A percentile compares a stretch with the other conserved stretches of the same genome.
Conservation (phyloP, 2,797 vertebrate species). For the Premnoplex brunnescens region DNA sequence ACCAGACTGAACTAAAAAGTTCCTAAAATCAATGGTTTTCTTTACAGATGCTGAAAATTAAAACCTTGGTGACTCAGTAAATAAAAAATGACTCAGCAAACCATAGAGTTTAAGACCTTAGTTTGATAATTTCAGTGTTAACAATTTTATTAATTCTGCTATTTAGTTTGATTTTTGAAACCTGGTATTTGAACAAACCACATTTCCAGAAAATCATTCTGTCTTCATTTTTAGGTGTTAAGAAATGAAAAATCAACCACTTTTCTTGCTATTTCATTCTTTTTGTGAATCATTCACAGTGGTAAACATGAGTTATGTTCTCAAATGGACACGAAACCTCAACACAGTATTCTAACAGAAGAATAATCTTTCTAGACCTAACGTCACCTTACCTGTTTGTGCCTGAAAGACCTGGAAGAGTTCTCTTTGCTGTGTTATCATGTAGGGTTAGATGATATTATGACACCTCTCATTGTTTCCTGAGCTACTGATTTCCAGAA, state of each 20-base stretch:
- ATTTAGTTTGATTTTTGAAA: neutral
- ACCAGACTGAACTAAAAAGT: neutral
- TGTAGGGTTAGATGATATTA: neutral
- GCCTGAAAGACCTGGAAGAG: slow-evolving; percentile 17
- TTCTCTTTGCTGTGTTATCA: slow-evolving; percentile 18
- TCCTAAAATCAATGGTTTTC: neutral
- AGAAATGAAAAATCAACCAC: neutral
- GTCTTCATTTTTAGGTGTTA: neutral
- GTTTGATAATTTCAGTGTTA: neutral
- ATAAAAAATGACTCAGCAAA: neutral
- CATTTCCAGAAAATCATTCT: neutral
- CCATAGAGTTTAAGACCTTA: neutral
- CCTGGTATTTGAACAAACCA: neutral
- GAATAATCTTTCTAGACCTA: neutral
- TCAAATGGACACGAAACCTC: neutral
- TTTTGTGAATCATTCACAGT: neutral
- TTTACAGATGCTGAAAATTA: neutral
- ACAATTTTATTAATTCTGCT: neutral
- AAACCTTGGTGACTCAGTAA: neutral
- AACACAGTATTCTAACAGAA: neutral
- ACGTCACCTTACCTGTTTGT: neutral
- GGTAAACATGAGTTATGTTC: neutral
- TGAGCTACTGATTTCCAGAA: slow-evolving; percentile 46
- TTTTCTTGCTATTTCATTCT: neutral
- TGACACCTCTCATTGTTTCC: slow-evolving; percentile 64